Evolutionary conservation across 2,888 invertebrate species (phyloP).

Genomic region (Cataglyphis rosenhaueri): DNA sequence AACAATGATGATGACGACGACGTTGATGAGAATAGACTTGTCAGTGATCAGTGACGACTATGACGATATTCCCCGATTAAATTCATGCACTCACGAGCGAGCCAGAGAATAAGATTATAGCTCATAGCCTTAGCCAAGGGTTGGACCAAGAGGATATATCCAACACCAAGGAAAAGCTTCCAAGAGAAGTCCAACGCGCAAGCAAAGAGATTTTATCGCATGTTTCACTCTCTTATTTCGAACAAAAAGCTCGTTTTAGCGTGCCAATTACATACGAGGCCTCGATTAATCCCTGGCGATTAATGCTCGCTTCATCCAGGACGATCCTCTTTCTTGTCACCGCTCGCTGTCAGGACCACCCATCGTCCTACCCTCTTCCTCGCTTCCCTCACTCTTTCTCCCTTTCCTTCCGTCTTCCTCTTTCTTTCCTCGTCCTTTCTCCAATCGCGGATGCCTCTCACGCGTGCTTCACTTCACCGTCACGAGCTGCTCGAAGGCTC

Average conservation of each 20-base stretch:
- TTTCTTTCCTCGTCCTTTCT: not conserved
- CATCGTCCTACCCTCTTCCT: slow-evolving; percentile 37
- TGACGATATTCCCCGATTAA: slow-evolving; percentile 15
- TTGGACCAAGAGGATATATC: slow-evolving; percentile 75
- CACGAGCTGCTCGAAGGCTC: slow-evolving; percentile 43
- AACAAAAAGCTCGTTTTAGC: slow-evolving; percentile 50
- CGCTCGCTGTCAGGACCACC: slow-evolving; percentile 44
- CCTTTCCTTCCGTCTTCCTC: not conserved
- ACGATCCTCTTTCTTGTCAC: slow-evolving; percentile 53
- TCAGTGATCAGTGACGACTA: slow-evolving; percentile 16
- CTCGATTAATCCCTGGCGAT: slow-evolving; percentile 34
- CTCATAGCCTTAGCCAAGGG: slow-evolving; percentile 70
- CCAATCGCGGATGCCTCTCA: slow-evolving; percentile 1
- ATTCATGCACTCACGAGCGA: slow-evolving; percentile 50
- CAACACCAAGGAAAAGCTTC: slow-evolving; percentile 72
- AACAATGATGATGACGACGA: not conserved
- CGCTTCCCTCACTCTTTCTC: slow-evolving; percentile 25
- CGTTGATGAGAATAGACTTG: not conserved
- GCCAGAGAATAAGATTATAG: slow-evolving; percentile 45
- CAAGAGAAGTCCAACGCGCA: slow-evolving; percentile 42
- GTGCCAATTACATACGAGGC: slow-evolving; percentile 39
- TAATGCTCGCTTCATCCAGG: slow-evolving; percentile 42
- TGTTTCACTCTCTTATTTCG: slow-evolving; percentile 41
- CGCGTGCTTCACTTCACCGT: slow-evolving; percentile 59
- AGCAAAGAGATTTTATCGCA: slow-evolving; percentile 50